These are phyloP conservation scores for Anableps anableps DNA, from an alignment of 2,797 vertebrate genomes.

Conservation along the genomic window DNA sequence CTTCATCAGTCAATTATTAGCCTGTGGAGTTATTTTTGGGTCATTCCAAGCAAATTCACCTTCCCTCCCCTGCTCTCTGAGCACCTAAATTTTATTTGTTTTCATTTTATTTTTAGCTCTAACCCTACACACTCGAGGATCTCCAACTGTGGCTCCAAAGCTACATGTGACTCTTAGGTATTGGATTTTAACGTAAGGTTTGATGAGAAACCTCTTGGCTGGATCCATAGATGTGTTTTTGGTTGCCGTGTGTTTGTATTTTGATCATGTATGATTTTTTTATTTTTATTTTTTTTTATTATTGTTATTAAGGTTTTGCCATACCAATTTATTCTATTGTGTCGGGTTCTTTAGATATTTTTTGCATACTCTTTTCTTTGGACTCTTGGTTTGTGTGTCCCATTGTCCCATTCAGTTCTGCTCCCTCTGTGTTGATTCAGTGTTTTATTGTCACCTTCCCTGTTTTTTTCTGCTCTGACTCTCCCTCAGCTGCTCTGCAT, in stretches of 20 bases:
- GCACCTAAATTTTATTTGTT: neutral
- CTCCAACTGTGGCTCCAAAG: neutral
- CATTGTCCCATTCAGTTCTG: too few species aligned
- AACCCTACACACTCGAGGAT: neutral
- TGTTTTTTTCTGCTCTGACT: neutral
- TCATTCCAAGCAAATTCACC: neutral
- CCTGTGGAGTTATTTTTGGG: constrained; percentile 3
- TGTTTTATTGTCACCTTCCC: neutral
- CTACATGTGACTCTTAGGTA: neutral
- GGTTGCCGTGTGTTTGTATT: neutral
- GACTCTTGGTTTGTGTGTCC: too few species aligned
- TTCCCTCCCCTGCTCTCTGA: neutral
- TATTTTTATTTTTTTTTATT: too few species aligned
- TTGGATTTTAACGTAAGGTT: neutral
- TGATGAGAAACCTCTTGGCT: neutral
- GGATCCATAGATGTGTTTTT: neutral
- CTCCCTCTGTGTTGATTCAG: too few species aligned
- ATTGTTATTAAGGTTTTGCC: neutral
- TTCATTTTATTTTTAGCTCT: neutral
- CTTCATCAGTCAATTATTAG: constrained; percentile 23
- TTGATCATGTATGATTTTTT: neutral
- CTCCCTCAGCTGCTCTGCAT: neutral
- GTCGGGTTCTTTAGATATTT: too few species aligned
- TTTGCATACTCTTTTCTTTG: too few species aligned
- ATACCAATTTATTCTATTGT: neutral